A percentile compares a stretch with the other conserved stretches of the same genome.
phyloP scores from a whole-genome alignment of 37 sponge, comb jelly and placozoan species.

The Geodia barretti region DNA sequence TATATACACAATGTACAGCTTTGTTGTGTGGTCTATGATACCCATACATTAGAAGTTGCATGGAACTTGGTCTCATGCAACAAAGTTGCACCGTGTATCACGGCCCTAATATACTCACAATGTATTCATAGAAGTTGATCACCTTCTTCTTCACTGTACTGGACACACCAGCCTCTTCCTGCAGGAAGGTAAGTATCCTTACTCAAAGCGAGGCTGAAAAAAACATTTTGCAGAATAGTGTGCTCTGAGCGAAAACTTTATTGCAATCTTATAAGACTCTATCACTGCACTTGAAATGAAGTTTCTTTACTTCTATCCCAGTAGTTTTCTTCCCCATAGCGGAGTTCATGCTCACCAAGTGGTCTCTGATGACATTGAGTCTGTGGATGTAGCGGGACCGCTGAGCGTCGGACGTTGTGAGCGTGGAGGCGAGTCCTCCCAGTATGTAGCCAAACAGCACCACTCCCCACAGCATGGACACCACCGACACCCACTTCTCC shows the following conservation, averaged over 20 bases:
- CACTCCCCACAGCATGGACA: constrained; percentile 65
- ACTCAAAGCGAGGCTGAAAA: too few species aligned
- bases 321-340: not conserved
- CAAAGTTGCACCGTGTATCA: too few species aligned
- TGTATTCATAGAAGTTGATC: constrained; percentile 56
- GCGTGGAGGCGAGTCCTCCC: constrained; percentile 63
- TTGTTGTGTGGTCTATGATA: too few species aligned
- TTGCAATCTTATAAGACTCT: too few species aligned
- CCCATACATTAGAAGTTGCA: too few species aligned
- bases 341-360: constrained; percentile 37
- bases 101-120: constrained; percentile 55
- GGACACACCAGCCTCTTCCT: constrained; percentile 37
- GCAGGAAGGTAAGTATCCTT: not conserved
- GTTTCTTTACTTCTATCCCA: too few species aligned
- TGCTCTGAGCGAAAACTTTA: too few species aligned
- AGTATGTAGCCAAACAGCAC: constrained; percentile 72
- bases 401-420: constrained; percentile 65
- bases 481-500: constrained; percentile 72
- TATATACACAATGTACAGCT: not conserved
- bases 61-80: too few species aligned
- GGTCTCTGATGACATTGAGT: constrained; percentile 40
- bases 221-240: too few species aligned
- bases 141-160: constrained; percentile 49
- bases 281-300: too few species aligned
- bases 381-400: constrained; percentile 57